Percentiles rank a stretch among this genome's conserved stretches.
Evolutionary conservation across 2,888 invertebrate species (phyloP).

Genomic region (Tipula unca): DNA sequence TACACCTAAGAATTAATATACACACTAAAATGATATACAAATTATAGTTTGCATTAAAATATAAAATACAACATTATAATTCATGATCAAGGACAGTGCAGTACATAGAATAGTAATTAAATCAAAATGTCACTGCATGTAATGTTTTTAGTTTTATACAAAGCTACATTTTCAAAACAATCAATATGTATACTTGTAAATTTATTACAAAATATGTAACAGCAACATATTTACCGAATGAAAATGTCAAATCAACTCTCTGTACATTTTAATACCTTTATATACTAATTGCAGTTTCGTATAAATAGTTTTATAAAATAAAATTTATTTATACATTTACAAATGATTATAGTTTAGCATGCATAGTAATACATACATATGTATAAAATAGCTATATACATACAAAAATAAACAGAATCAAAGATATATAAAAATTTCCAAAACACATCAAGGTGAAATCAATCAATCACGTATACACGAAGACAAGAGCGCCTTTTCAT

Average conservation of each 20-base stretch:
- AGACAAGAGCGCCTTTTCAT: background rate
- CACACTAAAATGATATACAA: background rate
- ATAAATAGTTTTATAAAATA: background rate
- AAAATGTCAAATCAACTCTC: background rate
- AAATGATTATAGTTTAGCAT: background rate
- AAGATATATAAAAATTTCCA: background rate
- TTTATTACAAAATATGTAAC: background rate
- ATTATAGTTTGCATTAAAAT: background rate
- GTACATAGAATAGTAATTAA: background rate
- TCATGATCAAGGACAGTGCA: background rate
- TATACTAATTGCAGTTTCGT: background rate
- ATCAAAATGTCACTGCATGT: background rate
- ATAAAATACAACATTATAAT: background rate
- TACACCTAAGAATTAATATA: background rate
- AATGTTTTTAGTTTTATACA: background rate
- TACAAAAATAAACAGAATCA: background rate
- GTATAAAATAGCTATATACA: too few relatives aligned
- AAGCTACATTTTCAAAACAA: background rate
- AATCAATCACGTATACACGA: background rate
- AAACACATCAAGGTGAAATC: constrained; percentile 8
- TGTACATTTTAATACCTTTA: background rate
- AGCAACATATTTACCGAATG: background rate
- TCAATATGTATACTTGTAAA: background rate
- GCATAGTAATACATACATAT: background rate
- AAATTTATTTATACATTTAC: background rate